These are phyloP conservation scores for Pseudomyrmex sp. DNA, from an alignment of 1,140 invertebrate genomes.

Conservation along the genomic window DNA sequence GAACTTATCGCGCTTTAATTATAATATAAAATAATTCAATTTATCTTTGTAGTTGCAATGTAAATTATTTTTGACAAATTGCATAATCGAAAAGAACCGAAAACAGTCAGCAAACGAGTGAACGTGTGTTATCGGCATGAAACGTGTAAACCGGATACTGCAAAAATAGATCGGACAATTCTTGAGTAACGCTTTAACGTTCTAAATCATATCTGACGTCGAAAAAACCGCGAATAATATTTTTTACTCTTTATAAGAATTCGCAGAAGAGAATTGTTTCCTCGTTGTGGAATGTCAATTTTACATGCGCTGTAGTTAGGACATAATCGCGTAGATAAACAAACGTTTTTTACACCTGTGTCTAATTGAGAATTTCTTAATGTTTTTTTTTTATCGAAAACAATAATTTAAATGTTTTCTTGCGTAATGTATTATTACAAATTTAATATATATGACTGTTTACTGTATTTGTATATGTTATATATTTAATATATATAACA, in stretches of 20 bases:
- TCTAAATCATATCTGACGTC: slow-evolving; percentile 3
- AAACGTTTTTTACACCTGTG: background rate
- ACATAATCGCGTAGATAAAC: slow-evolving; percentile 18
- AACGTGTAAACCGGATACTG: background rate
- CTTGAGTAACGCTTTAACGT: slow-evolving; percentile 20
- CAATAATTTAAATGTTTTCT: no score
- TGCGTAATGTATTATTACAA: no score
- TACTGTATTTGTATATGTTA: no score
- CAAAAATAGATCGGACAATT: slow-evolving; percentile 27
- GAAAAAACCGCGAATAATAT: slow-evolving; percentile 38
- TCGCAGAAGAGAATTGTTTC: slow-evolving; percentile 46
- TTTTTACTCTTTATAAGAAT: slow-evolving; percentile 17
- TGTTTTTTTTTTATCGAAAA: no score
- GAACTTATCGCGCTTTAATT: no score
- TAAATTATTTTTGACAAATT: background rate
- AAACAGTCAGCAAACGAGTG: background rate
- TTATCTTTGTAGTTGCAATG: slow-evolving; percentile 3
- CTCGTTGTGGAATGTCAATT: background rate
- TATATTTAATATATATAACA: background rate
- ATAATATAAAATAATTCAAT: slow-evolving; percentile 30
- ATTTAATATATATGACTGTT: background rate
- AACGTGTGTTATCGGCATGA: background rate
- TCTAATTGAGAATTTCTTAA: background rate
- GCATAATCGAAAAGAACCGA: background rate
- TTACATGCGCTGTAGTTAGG: no score